These are phyloP conservation scores for Pteropus rufus DNA, from an alignment of 2,797 vertebrate genomes.

Conservation along the genomic window DNA sequence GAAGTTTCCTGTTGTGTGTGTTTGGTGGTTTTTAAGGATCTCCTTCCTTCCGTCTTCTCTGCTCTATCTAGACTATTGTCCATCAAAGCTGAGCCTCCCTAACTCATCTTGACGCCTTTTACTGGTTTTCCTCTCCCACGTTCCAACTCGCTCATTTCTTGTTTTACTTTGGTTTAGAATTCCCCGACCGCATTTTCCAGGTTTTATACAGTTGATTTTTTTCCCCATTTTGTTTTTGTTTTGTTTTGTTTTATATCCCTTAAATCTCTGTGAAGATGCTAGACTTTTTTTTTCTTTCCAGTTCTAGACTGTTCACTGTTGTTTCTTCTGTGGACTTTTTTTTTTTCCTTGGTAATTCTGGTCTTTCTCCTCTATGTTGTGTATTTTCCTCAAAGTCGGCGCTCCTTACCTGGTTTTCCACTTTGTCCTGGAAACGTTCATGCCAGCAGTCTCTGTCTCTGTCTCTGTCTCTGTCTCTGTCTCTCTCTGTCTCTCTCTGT, in stretches of 20 bases:
- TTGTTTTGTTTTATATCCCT: background rate
- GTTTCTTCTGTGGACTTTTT: background rate
- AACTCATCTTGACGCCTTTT: background rate
- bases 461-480: no score
- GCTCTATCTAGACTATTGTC: background rate
- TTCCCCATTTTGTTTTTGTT: background rate
- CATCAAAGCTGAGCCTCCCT: background rate
- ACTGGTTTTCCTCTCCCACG: background rate
- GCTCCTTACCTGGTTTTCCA: background rate
- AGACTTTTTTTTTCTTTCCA: background rate
- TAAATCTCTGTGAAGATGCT: background rate
- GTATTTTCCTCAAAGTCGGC: background rate
- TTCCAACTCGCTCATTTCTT: background rate
- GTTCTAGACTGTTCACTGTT: background rate
- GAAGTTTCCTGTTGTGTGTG: background rate
- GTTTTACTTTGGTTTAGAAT: background rate
- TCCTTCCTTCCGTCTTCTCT: background rate
- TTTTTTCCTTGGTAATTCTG: background rate
- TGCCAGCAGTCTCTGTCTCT: background rate
- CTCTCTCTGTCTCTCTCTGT: no score
- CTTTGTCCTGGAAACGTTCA: background rate
- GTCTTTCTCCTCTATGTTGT: background rate
- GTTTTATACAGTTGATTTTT: background rate
- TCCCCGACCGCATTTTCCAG: background rate
- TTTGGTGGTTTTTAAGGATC: background rate